Percentiles rank a stretch among this genome's conserved stretches.
Evolutionary conservation across 2,113 vertebrate genomes (phyloP).

Genomic region (Bufo gargarizans): DNA sequence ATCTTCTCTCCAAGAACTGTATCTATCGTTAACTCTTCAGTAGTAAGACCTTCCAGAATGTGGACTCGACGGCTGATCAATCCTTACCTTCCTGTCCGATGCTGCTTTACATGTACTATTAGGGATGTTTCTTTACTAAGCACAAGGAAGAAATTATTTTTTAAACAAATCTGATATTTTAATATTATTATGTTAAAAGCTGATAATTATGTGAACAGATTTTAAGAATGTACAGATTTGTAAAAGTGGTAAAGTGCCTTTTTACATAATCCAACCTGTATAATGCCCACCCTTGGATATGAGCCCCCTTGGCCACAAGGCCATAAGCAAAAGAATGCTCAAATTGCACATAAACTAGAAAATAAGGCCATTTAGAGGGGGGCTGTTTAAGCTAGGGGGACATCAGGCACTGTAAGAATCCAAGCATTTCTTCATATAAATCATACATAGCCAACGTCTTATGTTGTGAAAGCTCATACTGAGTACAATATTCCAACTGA

Average conservation of each 20-base stretch:
- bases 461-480: not conserved
- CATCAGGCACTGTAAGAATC: not conserved
- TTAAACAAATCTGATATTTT: constrained; percentile 12
- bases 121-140: not conserved
- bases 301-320: too few relatives aligned
- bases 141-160: constrained; percentile 10
- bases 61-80: not conserved
- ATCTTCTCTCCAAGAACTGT: not conserved
- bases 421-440: not conserved
- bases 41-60: not conserved
- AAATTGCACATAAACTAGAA: not conserved
- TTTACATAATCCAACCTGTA: not conserved
- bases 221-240: not conserved
- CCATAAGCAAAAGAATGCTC: not conserved
- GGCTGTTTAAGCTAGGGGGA: not conserved
- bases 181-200: not conserved
- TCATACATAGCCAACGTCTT: not conserved
- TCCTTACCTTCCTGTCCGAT: not conserved
- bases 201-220: not conserved
- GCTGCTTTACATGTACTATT: constrained; percentile 22
- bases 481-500: not conserved
- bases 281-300: not conserved
- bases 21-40: not conserved
- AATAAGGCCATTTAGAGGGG: not conserved
- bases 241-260: not conserved